Conservation (phyloP, 1,140 invertebrate species). For the Leptopilina boulardi region DNA sequence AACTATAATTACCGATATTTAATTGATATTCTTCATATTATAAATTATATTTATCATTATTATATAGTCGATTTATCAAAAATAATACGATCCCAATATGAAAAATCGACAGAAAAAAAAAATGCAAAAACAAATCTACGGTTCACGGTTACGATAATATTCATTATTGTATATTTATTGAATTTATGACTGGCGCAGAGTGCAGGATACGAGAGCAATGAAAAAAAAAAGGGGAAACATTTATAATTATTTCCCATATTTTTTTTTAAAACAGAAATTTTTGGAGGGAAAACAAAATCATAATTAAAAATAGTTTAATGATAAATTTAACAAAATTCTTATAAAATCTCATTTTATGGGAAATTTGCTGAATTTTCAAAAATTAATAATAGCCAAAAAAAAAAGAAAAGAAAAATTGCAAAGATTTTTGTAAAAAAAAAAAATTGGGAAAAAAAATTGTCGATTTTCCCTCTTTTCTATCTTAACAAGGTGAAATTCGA, state of each 20-base stretch:
- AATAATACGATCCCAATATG: background rate
- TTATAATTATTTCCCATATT: background rate
- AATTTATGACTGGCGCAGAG: constrained; percentile 29
- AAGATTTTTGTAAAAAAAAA: background rate
- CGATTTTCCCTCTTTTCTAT: background rate
- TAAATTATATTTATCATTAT: constrained; percentile 56
- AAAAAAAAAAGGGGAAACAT: background rate
- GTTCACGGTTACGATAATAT: constrained; percentile 16
- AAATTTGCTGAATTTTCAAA: no score
- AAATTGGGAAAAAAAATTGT: background rate
- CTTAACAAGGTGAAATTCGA: constrained; percentile 36
- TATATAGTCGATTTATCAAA: constrained; percentile 52
- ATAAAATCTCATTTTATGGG: no score
- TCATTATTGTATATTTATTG: constrained; percentile 18
- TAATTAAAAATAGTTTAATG: no score
- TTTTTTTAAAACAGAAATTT: background rate
- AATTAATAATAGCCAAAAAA: no score
- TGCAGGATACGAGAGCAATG: constrained; percentile 1
- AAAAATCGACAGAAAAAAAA: constrained; percentile 12
- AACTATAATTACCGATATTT: constrained; percentile 46
- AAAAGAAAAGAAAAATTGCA: no score
- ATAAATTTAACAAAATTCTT: no score
- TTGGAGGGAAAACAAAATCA: no score
- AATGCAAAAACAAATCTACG: background rate
- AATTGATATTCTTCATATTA: constrained; percentile 47